Evolutionary conservation across 2,797 vertebrate genomes (phyloP), one percentile per base, ranked within the genome.

Genomic region (Adelosebastes latens): DNA sequence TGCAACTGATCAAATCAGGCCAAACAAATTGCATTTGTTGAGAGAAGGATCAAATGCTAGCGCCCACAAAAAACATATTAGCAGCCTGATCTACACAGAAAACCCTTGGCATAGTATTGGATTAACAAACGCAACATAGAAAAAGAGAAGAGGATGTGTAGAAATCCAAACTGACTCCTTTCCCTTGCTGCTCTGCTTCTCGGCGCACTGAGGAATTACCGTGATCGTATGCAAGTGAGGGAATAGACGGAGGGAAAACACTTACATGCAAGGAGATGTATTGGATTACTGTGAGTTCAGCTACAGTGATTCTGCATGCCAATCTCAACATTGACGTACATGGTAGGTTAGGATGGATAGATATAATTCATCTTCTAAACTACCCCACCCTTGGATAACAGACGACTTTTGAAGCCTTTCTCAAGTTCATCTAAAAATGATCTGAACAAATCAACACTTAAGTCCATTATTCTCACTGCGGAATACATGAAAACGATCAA

Each of bases 21-120:
- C 83, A 91, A 96, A 97, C 96, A 98, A 98, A 99, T 99, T 97
- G 96, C 95, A 98, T 99, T 99, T 95, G 94, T 97, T 93, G 93
- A 94, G 80, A 87, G 95, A 94, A 94, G 94, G 96, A 96, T 95
- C 90, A 92, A 96, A 97, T 97, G 95, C 94, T 93, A 94, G 96
- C 72, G 92, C 78, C 95, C 95, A 96, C 96, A 96, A 96, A 97
- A 98, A 97, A 96, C 96, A 96, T 97, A 97, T 97, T 97, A 97
- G 96, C 95, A 90, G 94, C 90, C 95, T 93, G 93, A 94, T 91
- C 88, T 94, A 92, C 93, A 91, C 89, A 90, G 93, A 95, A 96
- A 95, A 96, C 88, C 88, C 94, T 92, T 93, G 91, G 94, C 94
- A 83, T 72, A 63, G 93, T 92, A 96, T 97, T 95, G 88, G 91